phyloP scores from a whole-genome alignment of 2,113 vertebrate species.

The Tachysurus fulvidraco region DNA sequence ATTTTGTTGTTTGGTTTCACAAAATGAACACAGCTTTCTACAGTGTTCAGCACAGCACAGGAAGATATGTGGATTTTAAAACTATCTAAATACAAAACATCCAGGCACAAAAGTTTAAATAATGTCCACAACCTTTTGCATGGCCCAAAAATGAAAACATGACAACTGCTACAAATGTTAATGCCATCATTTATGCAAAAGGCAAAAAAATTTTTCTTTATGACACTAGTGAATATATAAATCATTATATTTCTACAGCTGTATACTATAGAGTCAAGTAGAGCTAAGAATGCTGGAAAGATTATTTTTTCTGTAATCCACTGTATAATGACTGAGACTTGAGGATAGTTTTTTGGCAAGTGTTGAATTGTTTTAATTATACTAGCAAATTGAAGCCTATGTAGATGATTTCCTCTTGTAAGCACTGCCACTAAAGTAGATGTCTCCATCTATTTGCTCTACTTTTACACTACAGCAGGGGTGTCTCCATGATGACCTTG shows the following conservation, averaged over 20 bases:
- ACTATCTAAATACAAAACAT: background rate
- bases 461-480: conserved; percentile 46
- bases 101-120: background rate
- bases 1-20: background rate
- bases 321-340: background rate
- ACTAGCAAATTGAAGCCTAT: background rate
- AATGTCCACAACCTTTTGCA: background rate
- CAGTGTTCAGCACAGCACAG: too few species aligned
- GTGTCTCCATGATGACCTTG: conserved; percentile 52
- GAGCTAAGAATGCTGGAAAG: background rate
- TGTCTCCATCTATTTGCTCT: conserved; percentile 41
- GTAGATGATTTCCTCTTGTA: background rate
- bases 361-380: background rate
- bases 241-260: background rate
- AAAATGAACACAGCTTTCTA: background rate
- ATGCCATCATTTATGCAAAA: background rate
- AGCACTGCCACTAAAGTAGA: conserved; percentile 28
- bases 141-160: background rate
- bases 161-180: background rate
- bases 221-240: background rate
- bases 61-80: background rate
- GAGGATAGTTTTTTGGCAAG: background rate
- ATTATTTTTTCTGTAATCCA: background rate
- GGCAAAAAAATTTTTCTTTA: background rate
- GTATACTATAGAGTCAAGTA: background rate